These are phyloP conservation scores for Ips typographus DNA, from an alignment of 1,140 invertebrate species.

Conservation along the genomic window DNA sequence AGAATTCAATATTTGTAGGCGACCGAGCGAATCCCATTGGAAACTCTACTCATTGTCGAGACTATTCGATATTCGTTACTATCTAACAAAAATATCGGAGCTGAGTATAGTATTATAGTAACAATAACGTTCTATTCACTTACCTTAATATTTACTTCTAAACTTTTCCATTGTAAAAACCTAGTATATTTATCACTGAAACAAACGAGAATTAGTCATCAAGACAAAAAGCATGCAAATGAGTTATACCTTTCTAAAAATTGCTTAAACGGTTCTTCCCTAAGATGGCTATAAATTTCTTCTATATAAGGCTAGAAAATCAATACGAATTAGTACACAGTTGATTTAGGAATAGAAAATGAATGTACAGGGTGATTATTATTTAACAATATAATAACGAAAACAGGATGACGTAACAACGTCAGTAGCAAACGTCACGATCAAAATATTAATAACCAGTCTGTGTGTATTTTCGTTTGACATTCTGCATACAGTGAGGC, in stretches of 20 bases:
- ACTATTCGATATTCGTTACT: constrained; percentile 1
- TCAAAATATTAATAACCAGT: no score
- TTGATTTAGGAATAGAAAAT: constrained; percentile 38
- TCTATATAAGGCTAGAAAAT: constrained; percentile 91
- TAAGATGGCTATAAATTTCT: constrained; percentile 97
- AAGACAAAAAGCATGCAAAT: background rate
- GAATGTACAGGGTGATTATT: background rate
- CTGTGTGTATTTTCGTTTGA: no score
- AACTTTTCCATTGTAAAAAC: constrained; percentile 99
- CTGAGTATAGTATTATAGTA: no score
- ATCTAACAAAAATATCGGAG: background rate
- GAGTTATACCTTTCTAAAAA: constrained; percentile 89
- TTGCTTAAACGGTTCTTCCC: constrained; percentile 95
- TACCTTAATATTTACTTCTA: constrained; percentile 98
- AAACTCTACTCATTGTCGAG: constrained; percentile 12
- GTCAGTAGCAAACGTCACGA: no score
- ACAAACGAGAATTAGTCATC: constrained; percentile 47
- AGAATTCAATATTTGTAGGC: constrained; percentile 23
- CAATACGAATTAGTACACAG: no score
- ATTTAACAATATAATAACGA: background rate
- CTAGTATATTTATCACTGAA: constrained; percentile 98
- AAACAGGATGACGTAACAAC: no score
- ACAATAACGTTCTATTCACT: constrained; percentile 39
- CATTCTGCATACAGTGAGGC: no score
- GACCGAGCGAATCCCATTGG: constrained; percentile 19